Base-by-base conservation (phyloP, 2,113 vertebrate genomes). In the Grantiella picta region DNA sequence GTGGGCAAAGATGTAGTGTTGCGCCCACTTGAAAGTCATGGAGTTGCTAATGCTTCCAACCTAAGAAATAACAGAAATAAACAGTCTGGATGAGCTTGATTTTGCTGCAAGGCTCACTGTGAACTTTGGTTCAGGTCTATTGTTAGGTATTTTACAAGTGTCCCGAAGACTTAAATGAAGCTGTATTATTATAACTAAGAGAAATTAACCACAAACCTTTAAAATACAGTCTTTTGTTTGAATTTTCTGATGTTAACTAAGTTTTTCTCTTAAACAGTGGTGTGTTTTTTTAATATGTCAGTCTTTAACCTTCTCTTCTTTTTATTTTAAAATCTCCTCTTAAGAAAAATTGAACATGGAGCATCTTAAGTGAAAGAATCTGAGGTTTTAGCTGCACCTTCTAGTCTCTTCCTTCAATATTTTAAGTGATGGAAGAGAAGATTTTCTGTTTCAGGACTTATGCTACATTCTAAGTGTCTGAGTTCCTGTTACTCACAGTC, bases 401-500 rank as follows among this genome's bases (percentile, higher is more conserved):
- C 19, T 82, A 25, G 5, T 45, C 36, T 80, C 11, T 60, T 76
- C 11, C 12, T 56, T 80, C 15, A 23, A 36, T 80, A 69, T 77
- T 77, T 86, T 83, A 73, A 36, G 7, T 61, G 28, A 12, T 25
- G 15, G 28, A 86, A 61, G 18, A 45, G 31, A 22, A n/a, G 3
- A 4, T 53, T 86, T 86, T 83, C 10, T 25, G 6, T 60, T 86
- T 92, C 42, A 61, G 22, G 18, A 56, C 24, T 52, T 63, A 9
- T 0, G 8, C 42, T 82, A 13, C 8, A 4, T 56, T 44, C 31
- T 36, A 57, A 49, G 5, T 42, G 3, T 64, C 8, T 28, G 4
- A n/a, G 12, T 56, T 76, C 2, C 0, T 88, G 23, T 82, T 90
- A 60, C 0, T 0, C 5, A 4, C n/a, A 31, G 44, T 65, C 1